A percentile compares a stretch with the other conserved stretches of the same genome.
Conservation (phyloP, 2,113 vertebrate species). For the Dissostichus mawsoni region DNA sequence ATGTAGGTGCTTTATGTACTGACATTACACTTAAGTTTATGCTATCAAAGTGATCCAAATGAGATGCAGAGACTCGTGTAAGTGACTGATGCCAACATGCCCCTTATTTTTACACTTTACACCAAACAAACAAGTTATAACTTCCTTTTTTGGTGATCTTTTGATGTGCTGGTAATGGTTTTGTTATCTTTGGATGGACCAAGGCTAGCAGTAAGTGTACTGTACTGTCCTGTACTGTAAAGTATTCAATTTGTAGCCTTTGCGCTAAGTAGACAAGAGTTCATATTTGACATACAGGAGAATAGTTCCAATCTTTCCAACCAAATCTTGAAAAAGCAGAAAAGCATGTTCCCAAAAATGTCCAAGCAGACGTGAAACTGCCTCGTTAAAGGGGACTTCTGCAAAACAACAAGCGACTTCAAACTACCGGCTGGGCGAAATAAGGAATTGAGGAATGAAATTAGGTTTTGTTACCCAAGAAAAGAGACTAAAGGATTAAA, state of each 20-base stretch:
- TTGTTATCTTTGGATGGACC: not conserved
- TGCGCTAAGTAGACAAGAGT: not conserved
- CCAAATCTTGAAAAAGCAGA: not conserved
- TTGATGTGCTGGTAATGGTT: not conserved
- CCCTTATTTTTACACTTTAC: not conserved
- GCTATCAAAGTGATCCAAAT: too few relatives aligned
- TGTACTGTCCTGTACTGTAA: too few relatives aligned
- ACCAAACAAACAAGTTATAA: not conserved
- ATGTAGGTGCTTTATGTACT: not conserved
- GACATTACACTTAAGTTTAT: not conserved
- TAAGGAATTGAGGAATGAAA: conserved; percentile 57
- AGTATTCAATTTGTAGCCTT: not conserved
- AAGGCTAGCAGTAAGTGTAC: too few relatives aligned
- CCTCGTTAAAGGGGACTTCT: not conserved
- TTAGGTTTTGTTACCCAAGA: conserved; percentile 62
- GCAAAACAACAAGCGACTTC: conserved; percentile 51
- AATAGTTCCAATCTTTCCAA: not conserved
- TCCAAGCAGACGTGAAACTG: not conserved
- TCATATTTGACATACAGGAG: not conserved
- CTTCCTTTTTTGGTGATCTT: not conserved
- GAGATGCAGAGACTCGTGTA: not conserved
- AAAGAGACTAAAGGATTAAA: conserved; percentile 75
- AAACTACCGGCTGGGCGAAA: conserved; percentile 20
- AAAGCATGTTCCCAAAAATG: not conserved
- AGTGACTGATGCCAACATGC: not conserved